Base-by-base conservation (phyloP, 2,113 vertebrate genomes). In the Albula glossodonta region DNA sequence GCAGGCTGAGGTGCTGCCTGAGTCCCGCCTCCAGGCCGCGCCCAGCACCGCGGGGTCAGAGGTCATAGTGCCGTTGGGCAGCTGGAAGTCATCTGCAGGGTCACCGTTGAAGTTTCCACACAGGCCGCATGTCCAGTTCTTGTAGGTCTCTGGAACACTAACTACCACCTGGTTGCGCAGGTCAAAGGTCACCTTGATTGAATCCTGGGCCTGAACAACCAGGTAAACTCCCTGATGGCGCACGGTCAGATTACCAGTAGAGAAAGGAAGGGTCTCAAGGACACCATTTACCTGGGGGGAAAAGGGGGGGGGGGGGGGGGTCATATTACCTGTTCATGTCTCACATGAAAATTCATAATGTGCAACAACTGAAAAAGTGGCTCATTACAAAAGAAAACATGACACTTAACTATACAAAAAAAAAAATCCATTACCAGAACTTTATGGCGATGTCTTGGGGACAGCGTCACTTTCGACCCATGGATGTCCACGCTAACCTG, bases 91-190 rank as follows among this genome's bases (percentile, higher is more conserved):
- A 0, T 95, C 95, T 0, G 50, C 56, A 0, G 91, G 87, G 82
- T 95, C 15, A 0, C 85, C 87, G 0, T 95, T 96, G n/a, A 92
- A 95, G 86, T 95, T 95, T 19, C 95, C 95, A 50, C 95, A 96
- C 15, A 96, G 90, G 5, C 94, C 94, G 2, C 91, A 94, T 1
- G 94, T 91, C 6, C 89, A 87, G 9, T 78, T 78, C 15, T 5
- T 87, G 90, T 94, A 95, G 70, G 53, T 52, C 0, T 66, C 1
- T 0, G 94, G 91, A 10, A 95, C 87, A 41, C 87, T 93, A 19
- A 96, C 3, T 0, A 83, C 53, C 84, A 95, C 78, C 48, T 91
- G 90, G 74, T 84, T 83, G 66, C 92, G 90, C 88, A 94, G 94
- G 87, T 95, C 86, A 0, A 94, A 96, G 66, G 80, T 89, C 81